A percentile compares a stretch with the other conserved stretches of the same genome.
These are phyloP conservation scores for Agonum fuliginosum DNA, from an alignment of 2,888 invertebrate genomes.

Conservation along the genomic window DNA sequence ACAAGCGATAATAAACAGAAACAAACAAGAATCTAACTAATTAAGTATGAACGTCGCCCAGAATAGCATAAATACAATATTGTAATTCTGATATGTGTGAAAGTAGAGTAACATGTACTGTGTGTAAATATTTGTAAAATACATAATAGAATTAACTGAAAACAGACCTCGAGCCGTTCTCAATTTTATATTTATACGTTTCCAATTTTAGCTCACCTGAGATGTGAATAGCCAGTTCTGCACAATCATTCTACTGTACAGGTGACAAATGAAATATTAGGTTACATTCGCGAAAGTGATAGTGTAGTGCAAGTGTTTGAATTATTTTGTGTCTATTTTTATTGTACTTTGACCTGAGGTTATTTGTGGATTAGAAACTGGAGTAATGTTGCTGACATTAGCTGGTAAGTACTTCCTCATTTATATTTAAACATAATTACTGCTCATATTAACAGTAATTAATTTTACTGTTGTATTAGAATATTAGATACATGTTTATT, in stretches of 20 bases:
- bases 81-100: constrained; percentile 58
- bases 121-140: constrained; percentile 59
- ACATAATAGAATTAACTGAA: constrained; percentile 58
- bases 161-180: constrained; percentile 30
- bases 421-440: background rate
- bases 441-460: background rate
- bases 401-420: background rate
- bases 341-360: constrained; percentile 30
- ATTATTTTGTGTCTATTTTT: constrained; percentile 57
- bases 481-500: background rate
- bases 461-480: background rate
- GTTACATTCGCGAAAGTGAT: background rate
- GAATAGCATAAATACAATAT: constrained; percentile 58
- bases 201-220: constrained; percentile 46
- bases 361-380: constrained; percentile 44
- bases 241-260: constrained; percentile 8
- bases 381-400: constrained; percentile 3
- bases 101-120: constrained; percentile 59
- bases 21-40: constrained; percentile 4
- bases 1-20: background rate
- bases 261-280: constrained; percentile 34
- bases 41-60: constrained; percentile 52
- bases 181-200: constrained; percentile 52
- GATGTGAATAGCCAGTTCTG: background rate
- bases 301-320: constrained; percentile 45